Percentiles rank a stretch among this genome's conserved stretches.
phyloP scores from a whole-genome alignment of 2,113 vertebrate species.

The Elanus axillaris region DNA sequence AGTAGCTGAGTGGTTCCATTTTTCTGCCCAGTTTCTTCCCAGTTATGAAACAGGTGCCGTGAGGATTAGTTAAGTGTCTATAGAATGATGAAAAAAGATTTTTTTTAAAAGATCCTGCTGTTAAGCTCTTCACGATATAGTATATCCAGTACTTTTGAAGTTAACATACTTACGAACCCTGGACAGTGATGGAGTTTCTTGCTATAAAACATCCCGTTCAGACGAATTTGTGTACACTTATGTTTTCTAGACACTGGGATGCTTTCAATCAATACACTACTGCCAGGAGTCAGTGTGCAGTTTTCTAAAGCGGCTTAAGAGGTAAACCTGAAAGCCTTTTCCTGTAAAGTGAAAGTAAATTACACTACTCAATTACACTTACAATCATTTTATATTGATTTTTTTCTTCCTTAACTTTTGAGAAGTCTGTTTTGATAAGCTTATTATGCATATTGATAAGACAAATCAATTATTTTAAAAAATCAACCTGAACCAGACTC shows the following conservation, averaged over 20 bases:
- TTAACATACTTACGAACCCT: neutral
- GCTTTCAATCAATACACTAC: constrained; percentile 14
- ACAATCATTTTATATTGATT: constrained; percentile 8
- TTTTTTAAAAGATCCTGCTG: neutral
- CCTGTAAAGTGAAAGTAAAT: constrained; percentile 58
- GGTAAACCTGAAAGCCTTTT: constrained; percentile 46
- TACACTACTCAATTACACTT: constrained; percentile 33
- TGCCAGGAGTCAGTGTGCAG: neutral
- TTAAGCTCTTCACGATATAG: neutral
- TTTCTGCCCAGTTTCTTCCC: neutral
- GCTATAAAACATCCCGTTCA: neutral
- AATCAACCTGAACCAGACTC: neutral
- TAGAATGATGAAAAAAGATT: neutral
- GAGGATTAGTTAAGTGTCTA: neutral
- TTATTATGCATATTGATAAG: constrained; percentile 1
- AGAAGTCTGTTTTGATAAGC: constrained; percentile 30
- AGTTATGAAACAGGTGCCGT: neutral
- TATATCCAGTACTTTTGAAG: neutral
- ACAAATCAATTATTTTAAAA: neutral
- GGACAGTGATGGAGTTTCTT: neutral
- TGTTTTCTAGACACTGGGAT: neutral
- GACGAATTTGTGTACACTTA: neutral
- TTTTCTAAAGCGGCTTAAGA: constrained; percentile 34
- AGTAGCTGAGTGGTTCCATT: neutral
- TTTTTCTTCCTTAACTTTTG: constrained; percentile 31